Percentiles rank a stretch among this genome's conserved stretches.
Evolutionary conservation across 2,888 invertebrate genomes (phyloP).

Genomic region (Trachelus tabidus): DNA sequence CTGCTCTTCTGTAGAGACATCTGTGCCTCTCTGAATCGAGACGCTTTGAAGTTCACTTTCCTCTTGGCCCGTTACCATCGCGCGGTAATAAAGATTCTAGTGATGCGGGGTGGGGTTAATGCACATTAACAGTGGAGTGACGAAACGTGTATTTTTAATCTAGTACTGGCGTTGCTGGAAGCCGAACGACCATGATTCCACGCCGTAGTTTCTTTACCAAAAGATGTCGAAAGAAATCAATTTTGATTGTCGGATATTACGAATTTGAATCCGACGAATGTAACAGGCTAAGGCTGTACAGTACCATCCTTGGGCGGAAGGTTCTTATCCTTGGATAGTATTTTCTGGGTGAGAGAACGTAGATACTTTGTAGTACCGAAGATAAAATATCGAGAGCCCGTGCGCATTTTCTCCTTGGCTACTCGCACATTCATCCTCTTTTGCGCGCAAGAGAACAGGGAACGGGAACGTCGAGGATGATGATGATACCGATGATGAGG

Average conservation of each 20-base stretch:
- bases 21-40: slow-evolving; percentile 1
- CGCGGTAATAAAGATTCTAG: slow-evolving; percentile 3
- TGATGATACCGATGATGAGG: background rate
- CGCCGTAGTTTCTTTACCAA: background rate
- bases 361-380: background rate
- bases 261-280: background rate
- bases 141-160: slow-evolving; percentile 6
- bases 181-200: background rate
- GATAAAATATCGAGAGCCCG: background rate
- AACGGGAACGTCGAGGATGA: background rate
- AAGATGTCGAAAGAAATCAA: background rate
- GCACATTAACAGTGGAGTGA: slow-evolving; percentile 1
- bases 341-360: background rate
- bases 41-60: background rate
- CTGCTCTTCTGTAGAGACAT: background rate
- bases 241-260: background rate
- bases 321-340: background rate
- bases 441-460: background rate
- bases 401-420: background rate
- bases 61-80: slow-evolving; percentile 3
- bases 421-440: background rate
- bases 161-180: background rate
- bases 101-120: background rate
- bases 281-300: background rate
- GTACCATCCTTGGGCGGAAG: background rate